Evolutionary conservation across 2,888 invertebrate species (phyloP).

Genomic region (Philereme transversata): DNA sequence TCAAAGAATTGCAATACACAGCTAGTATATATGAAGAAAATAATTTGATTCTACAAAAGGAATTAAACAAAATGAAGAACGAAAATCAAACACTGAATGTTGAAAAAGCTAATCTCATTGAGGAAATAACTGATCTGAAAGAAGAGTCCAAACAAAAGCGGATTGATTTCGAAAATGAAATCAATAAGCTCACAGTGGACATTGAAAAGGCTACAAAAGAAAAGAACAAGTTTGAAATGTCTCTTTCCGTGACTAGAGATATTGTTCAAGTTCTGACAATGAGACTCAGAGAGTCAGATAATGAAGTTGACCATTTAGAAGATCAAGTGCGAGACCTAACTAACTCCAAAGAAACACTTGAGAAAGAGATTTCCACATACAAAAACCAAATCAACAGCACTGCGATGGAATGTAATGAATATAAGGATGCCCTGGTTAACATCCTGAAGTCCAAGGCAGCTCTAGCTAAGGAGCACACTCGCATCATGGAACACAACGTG

Average conservation of each 20-base stretch:
- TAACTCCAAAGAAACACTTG: slow-evolving; percentile 63
- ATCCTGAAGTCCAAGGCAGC: slow-evolving; percentile 77
- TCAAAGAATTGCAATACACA: slow-evolving; percentile 62
- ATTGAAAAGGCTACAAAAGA: slow-evolving; percentile 75
- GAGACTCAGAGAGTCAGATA: slow-evolving; percentile 84
- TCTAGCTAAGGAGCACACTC: slow-evolving; percentile 72
- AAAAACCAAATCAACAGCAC: slow-evolving; percentile 68
- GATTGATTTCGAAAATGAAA: slow-evolving; percentile 72
- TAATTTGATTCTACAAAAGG: slow-evolving; percentile 56
- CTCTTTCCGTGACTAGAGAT: slow-evolving; percentile 83
- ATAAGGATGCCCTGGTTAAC: slow-evolving; percentile 76
- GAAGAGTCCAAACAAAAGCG: slow-evolving; percentile 65
- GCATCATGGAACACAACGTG: slow-evolving; percentile 80
- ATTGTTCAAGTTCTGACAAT: slow-evolving; percentile 84
- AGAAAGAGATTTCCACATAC: slow-evolving; percentile 63
- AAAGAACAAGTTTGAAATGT: slow-evolving; percentile 83
- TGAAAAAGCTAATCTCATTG: slow-evolving; percentile 55
- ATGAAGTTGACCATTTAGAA: slow-evolving; percentile 83
- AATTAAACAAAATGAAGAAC: slow-evolving; percentile 57
- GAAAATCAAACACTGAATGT: slow-evolving; percentile 57
- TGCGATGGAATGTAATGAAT: slow-evolving; percentile 72
- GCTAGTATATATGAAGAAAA: slow-evolving; percentile 61
- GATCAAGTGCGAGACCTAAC: slow-evolving; percentile 63
- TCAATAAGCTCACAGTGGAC: slow-evolving; percentile 70
- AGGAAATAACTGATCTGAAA: slow-evolving; percentile 63